A percentile compares a stretch with the other conserved stretches of the same genome.
Conservation (phyloP, 1,140 invertebrate species). For the Eufriesea mexicana region DNA sequence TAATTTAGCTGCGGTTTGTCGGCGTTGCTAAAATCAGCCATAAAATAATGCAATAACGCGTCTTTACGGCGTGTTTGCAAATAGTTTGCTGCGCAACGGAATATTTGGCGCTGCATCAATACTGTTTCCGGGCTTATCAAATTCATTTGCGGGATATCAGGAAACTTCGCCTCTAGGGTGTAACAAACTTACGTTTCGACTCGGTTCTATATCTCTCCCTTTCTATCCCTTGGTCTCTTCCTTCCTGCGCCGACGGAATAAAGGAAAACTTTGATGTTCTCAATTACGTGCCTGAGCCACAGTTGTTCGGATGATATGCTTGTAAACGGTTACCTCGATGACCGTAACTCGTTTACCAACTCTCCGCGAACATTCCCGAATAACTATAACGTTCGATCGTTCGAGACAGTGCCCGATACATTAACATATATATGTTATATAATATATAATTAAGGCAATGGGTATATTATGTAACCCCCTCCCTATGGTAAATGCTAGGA, state of each 20-base stretch:
- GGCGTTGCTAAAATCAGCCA: neutral
- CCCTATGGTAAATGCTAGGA: no score
- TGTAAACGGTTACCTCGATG: conserved; percentile 45
- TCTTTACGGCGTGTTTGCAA: conserved; percentile 15
- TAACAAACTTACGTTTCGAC: conserved; percentile 62
- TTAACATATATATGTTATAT: no score
- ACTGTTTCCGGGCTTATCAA: conserved; percentile 44
- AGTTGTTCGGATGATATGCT: conserved; percentile 54
- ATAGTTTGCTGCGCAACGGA: conserved; percentile 29
- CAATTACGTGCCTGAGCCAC: conserved; percentile 54
- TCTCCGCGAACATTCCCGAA: neutral
- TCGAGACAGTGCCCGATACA: neutral
- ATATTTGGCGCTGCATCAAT: conserved; percentile 41
- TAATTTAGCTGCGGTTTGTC: neutral
- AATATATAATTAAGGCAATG: no score
- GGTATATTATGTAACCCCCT: no score
- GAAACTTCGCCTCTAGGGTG: conserved; percentile 55
- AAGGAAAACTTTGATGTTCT: conserved; percentile 64
- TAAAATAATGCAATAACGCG: conserved; percentile 41
- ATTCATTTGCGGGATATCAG: conserved; percentile 54
- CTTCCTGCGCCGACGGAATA: conserved; percentile 37
- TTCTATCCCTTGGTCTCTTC: neutral
- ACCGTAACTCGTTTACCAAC: conserved; percentile 46
- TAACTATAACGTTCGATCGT: neutral
- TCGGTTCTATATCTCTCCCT: conserved; percentile 20